These are phyloP conservation scores for Zaprionus obscuricornis DNA, from an alignment of 2,888 invertebrate genomes.

Conservation along the genomic window DNA sequence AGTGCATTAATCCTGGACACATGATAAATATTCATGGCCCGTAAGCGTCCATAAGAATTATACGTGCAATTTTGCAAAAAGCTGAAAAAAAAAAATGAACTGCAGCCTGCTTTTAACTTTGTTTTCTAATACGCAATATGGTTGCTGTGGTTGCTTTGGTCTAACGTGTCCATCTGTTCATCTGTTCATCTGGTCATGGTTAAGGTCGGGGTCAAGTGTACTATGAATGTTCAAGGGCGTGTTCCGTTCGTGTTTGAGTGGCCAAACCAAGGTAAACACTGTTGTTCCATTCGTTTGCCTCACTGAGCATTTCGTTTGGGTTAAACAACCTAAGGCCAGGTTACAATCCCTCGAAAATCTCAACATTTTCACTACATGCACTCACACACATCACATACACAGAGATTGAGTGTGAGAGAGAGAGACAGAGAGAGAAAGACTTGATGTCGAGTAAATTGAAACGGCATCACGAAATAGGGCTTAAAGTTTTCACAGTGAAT, in stretches of 20 bases:
- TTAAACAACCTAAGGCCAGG: conserved; percentile 50
- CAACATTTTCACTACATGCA: conserved; percentile 1
- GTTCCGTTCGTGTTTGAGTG: conserved; percentile 63
- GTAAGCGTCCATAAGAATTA: conserved; percentile 16
- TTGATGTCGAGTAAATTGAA: conserved; percentile 37
- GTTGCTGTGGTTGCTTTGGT: neutral
- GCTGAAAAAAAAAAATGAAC: too few relatives aligned
- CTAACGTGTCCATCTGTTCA: neutral
- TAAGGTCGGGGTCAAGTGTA: conserved; percentile 29
- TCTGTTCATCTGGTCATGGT: neutral
- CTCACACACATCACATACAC: neutral
- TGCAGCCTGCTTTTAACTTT: conserved; percentile 43
- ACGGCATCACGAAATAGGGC: conserved; percentile 17
- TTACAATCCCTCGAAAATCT: conserved; percentile 41
- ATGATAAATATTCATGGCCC: conserved; percentile 73
- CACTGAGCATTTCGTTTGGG: conserved; percentile 24
- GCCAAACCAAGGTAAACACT: conserved; percentile 47
- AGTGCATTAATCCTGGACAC: conserved; percentile 69
- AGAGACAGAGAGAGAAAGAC: too few relatives aligned
- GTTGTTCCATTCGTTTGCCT: conserved; percentile 9
- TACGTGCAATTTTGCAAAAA: conserved; percentile 57
- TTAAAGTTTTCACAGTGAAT: conserved; percentile 14
- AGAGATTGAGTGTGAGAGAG: neutral
- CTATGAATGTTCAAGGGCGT: conserved; percentile 57
- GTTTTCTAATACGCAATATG: conserved; percentile 32